Conservation (phyloP, 2,797 vertebrate genomes). For the Eurystomus glaucurus region DNA sequence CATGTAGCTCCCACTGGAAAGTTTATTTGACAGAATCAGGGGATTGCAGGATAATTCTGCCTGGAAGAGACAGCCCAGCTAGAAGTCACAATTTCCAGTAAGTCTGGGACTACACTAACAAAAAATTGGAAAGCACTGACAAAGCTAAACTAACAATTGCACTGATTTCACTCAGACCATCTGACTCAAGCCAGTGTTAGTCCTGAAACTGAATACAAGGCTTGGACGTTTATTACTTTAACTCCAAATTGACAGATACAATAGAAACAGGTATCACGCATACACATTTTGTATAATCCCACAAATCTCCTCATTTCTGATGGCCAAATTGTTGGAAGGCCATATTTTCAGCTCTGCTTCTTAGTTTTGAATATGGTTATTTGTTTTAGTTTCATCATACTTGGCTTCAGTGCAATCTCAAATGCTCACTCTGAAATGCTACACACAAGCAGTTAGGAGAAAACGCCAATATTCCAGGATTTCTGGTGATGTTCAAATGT, state of each 20-base stretch:
- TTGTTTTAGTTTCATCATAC: background rate
- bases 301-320: background rate
- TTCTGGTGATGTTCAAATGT: background rate
- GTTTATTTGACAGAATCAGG: background rate
- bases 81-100: slow-evolving; percentile 31
- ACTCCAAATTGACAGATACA: background rate
- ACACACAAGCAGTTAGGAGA: background rate
- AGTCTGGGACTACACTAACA: background rate
- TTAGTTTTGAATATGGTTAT: background rate
- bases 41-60: background rate
- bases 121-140: background rate
- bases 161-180: background rate
- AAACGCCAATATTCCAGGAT: background rate
- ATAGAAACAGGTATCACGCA: background rate
- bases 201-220: background rate
- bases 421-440: background rate
- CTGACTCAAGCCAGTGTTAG: background rate
- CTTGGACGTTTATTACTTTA: background rate
- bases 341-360: background rate
- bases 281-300: background rate
- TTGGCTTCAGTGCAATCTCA: background rate
- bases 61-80: background rate
- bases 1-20: background rate
- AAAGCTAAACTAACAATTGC: background rate
- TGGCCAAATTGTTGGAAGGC: background rate